phyloP scores from a whole-genome alignment of 2,888 invertebrate genomes.

The Dryobota labecula region DNA sequence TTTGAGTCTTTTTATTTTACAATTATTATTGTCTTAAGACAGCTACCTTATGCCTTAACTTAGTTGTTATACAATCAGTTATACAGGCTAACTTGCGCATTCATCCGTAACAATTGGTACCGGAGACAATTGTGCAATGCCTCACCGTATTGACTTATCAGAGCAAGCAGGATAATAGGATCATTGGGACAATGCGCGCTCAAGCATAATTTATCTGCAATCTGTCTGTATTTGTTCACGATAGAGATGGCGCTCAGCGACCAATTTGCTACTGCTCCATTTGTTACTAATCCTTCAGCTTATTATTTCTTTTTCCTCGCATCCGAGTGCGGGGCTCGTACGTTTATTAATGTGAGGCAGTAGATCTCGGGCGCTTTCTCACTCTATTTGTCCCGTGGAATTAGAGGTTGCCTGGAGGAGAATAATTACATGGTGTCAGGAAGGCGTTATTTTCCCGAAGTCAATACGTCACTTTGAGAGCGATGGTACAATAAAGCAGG shows the following conservation, averaged over 20 bases:
- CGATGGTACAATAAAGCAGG: conserved; percentile 74
- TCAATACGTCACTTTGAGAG: conserved; percentile 72
- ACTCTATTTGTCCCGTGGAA: conserved; percentile 65
- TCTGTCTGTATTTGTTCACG: conserved; percentile 67
- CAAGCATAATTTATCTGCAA: conserved; percentile 73
- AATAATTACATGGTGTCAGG: conserved; percentile 69
- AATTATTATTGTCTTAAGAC: conserved; percentile 2
- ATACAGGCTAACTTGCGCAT: conserved; percentile 43
- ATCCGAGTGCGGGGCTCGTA: conserved; percentile 60
- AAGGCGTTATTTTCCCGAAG: conserved; percentile 67
- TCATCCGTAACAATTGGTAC: conserved; percentile 61
- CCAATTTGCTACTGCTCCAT: conserved; percentile 71
- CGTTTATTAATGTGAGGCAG: conserved; percentile 67
- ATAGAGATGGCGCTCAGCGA: conserved; percentile 63
- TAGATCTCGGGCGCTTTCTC: conserved; percentile 62
- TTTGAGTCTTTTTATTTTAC: conserved; percentile 17
- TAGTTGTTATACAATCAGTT: conserved; percentile 16
- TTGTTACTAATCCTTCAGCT: conserved; percentile 71
- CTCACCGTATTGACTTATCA: conserved; percentile 71
- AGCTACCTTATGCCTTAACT: conserved; percentile 17
- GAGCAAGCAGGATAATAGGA: conserved; percentile 73
- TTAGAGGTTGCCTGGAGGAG: conserved; percentile 64
- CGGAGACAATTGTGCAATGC: conserved; percentile 66
- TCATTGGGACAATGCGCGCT: conserved; percentile 71
- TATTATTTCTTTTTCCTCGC: conserved; percentile 70